Evolutionary conservation across 2,113 vertebrate genomes (phyloP).

Genomic region (Xiphophorus hellerii): DNA sequence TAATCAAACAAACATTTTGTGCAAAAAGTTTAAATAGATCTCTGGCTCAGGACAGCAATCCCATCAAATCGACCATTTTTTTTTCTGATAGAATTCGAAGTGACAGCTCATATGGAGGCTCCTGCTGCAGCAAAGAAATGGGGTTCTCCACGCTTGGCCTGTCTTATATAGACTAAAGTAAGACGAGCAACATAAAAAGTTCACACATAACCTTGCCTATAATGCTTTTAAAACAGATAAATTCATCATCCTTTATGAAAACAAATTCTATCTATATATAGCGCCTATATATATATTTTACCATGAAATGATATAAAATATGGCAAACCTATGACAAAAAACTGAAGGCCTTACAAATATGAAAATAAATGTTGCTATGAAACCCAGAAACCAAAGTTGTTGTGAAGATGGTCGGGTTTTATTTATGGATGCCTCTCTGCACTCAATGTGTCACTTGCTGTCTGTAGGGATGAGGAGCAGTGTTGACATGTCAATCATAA

Average conservation of each 20-base stretch:
- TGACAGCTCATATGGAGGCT: constrained; percentile 64
- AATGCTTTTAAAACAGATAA: background rate
- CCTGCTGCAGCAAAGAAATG: constrained; percentile 46
- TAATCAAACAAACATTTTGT: constrained; percentile 22
- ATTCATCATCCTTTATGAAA: background rate
- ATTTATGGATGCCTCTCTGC: constrained; percentile 44
- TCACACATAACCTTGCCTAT: constrained; percentile 5
- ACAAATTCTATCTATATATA: too few species aligned
- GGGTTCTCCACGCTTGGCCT: constrained; percentile 33
- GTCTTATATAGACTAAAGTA: constrained; percentile 23
- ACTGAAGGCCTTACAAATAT: background rate
- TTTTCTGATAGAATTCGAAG: constrained; percentile 57
- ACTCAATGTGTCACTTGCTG: constrained; percentile 50
- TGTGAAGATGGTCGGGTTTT: constrained; percentile 29
- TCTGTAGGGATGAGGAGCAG: constrained; percentile 23
- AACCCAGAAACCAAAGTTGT: constrained; percentile 15
- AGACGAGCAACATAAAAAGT: constrained; percentile 6
- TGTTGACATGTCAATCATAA: constrained; percentile 49
- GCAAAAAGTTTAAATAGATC: constrained; percentile 55
- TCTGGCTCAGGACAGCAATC: constrained; percentile 30
- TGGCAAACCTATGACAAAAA: constrained; percentile 4
- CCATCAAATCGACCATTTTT: constrained; percentile 57
- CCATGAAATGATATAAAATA: background rate
- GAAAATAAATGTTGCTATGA: constrained; percentile 12
- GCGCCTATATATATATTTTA: background rate